phyloP scores from a whole-genome alignment of 2,113 vertebrate genomes.

The Forbesichthys agassizii region DNA sequence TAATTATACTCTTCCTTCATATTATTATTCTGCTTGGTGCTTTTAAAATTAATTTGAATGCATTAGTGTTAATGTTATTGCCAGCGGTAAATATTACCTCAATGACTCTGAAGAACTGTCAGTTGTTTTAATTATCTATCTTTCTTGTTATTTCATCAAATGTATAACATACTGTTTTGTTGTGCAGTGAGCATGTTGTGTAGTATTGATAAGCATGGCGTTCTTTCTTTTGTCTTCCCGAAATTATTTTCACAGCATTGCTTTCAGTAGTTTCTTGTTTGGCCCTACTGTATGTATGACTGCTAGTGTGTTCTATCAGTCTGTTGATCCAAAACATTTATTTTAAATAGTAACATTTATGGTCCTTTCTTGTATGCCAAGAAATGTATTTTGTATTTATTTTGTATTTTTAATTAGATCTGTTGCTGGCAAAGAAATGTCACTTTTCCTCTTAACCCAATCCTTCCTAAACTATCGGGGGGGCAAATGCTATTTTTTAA shows the following conservation, averaged over 20 bases:
- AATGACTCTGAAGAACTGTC: no score
- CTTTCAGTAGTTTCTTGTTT: neutral
- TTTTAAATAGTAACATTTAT: slow-evolving; percentile 7
- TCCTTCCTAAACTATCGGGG: slow-evolving; percentile 56
- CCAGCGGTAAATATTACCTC: no score
- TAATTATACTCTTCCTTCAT: neutral
- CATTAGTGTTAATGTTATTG: no score
- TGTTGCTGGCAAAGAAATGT: slow-evolving; percentile 48
- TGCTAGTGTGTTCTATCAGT: neutral
- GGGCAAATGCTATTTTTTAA: slow-evolving; percentile 57
- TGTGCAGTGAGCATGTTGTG: no score
- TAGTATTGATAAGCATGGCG: neutral
- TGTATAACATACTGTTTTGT: no score
- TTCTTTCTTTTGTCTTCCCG: neutral
- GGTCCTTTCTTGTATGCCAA: slow-evolving; percentile 20
- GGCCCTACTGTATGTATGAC: neutral
- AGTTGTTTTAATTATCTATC: no score
- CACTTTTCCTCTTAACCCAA: slow-evolving; percentile 49
- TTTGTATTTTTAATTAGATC: slow-evolving; percentile 22
- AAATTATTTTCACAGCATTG: neutral
- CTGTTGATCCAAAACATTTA: slow-evolving; percentile 1
- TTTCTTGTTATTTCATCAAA: no score
- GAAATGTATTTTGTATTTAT: slow-evolving; percentile 30
- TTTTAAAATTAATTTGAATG: neutral
- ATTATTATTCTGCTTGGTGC: neutral